A percentile compares a stretch with the other conserved stretches of the same genome.
phyloP scores from a whole-genome alignment of 2,888 invertebrate genomes.

The Gastrophysa polygoni region DNA sequence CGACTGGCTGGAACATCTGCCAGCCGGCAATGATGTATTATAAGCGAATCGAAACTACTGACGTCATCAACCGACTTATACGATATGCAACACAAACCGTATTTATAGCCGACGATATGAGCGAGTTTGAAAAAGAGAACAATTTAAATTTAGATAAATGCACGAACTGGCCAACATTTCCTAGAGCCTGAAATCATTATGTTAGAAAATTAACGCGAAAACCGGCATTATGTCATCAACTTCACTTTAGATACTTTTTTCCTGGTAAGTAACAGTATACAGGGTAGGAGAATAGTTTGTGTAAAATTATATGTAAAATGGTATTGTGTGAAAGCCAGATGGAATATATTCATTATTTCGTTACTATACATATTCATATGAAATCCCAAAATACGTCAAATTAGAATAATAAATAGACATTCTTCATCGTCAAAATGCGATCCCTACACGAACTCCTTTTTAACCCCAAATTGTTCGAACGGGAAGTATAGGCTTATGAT shows the following conservation, averaged over 20 bases:
- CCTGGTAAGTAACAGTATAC: background rate
- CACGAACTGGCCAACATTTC: conserved; percentile 32
- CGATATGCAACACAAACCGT: conserved; percentile 44
- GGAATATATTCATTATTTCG: too few species aligned
- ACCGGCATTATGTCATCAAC: background rate
- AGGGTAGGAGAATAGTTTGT: too few species aligned
- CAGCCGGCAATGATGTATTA: conserved; percentile 7
- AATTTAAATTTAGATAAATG: conserved; percentile 40
- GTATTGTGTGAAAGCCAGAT: too few species aligned
- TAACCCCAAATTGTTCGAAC: too few species aligned
- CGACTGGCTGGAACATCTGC: conserved; percentile 8
- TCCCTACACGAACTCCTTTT: too few species aligned
- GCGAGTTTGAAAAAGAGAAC: conserved; percentile 38
- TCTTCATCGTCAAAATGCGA: too few species aligned
- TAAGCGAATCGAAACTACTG: conserved; percentile 20
- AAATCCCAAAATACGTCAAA: too few species aligned
- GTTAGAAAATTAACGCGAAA: conserved; percentile 7
- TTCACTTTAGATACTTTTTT: background rate
- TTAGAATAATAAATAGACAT: too few species aligned
- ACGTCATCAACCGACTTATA: conserved; percentile 42
- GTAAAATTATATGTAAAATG: too few species aligned
- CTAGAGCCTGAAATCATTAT: conserved; percentile 14
- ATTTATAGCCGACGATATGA: conserved; percentile 43
- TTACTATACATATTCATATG: too few species aligned
- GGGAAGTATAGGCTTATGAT: too few species aligned